A percentile compares a stretch with the other conserved stretches of the same genome.
These are phyloP conservation scores for Psylliodes chrysocephalus DNA, from an alignment of 2,888 invertebrate species.

Conservation along the genomic window DNA sequence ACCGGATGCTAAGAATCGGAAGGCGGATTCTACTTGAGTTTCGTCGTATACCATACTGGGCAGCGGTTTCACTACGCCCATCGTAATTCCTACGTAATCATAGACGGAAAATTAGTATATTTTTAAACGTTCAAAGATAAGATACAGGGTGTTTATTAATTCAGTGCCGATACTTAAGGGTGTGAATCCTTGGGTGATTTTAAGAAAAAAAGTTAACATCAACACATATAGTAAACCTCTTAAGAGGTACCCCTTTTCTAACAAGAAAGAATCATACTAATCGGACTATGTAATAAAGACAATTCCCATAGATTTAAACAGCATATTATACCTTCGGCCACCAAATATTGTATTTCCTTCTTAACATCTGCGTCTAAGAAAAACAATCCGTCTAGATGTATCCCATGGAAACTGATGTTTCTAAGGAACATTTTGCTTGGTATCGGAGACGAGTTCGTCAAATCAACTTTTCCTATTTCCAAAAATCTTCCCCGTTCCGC, in stretches of 20 bases:
- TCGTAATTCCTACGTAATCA: constrained; percentile 68
- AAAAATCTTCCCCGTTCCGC: constrained; percentile 75
- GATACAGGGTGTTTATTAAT: too few species aligned
- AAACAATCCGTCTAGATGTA: constrained; percentile 79
- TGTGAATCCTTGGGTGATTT: too few species aligned
- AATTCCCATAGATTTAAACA: constrained; percentile 68
- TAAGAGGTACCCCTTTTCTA: too few species aligned
- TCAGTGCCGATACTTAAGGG: too few species aligned
- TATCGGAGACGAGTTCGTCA: constrained; percentile 71
- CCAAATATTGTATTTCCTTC: constrained; percentile 65
- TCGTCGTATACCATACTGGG: constrained; percentile 71
- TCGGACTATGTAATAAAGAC: too few species aligned
- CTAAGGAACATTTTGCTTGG: constrained; percentile 75
- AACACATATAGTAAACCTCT: too few species aligned
- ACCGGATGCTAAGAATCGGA: constrained; percentile 72
- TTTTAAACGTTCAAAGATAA: too few species aligned
- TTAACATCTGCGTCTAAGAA: too few species aligned
- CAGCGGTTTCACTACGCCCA: constrained; percentile 77
- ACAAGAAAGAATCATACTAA: too few species aligned
- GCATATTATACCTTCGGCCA: constrained; percentile 65
- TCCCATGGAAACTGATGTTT: constrained; percentile 81
- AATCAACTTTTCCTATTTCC: constrained; percentile 87
- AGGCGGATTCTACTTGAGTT: constrained; percentile 77
- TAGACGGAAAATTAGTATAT: too few species aligned
- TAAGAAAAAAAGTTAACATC: too few species aligned